Evolutionary conservation across 2,797 vertebrate genomes (phyloP).

Genomic region (Chrysocyon brachyurus): DNA sequence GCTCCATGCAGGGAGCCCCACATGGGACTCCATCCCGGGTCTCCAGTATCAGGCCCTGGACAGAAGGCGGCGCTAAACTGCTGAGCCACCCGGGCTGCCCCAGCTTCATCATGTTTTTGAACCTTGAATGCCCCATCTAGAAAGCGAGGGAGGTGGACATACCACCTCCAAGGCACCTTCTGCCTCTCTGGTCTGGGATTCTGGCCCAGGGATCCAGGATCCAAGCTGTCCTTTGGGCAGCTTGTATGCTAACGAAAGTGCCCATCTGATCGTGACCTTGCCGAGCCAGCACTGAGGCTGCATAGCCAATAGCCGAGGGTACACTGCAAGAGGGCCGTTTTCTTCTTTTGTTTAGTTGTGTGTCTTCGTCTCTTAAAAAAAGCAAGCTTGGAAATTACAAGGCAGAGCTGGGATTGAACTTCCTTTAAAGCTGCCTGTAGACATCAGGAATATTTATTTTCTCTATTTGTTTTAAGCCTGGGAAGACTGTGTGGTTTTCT

Average conservation of each 20-base stretch:
- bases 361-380: slow-evolving; percentile 53
- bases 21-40: no score
- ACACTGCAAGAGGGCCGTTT: not conserved
- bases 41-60: no score
- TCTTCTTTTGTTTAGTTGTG: slow-evolving; percentile 69
- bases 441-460: slow-evolving; percentile 88
- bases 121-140: slow-evolving; percentile 1
- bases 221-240: not conserved
- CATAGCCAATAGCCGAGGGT: not conserved
- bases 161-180: not conserved
- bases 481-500: slow-evolving; percentile 84
- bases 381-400: slow-evolving; percentile 64
- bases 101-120: not conserved
- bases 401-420: slow-evolving; percentile 77
- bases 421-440: slow-evolving; percentile 85
- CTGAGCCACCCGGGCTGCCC: no score
- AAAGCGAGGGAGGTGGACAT: not conserved
- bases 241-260: not conserved
- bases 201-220: not conserved
- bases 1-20: no score
- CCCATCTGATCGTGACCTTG: not conserved
- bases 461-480: slow-evolving; percentile 88
- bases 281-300: not conserved
- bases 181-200: not conserved
- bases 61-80: no score